Conservation (phyloP, 2,797 vertebrate species). For the Urophycis tenuis region DNA sequence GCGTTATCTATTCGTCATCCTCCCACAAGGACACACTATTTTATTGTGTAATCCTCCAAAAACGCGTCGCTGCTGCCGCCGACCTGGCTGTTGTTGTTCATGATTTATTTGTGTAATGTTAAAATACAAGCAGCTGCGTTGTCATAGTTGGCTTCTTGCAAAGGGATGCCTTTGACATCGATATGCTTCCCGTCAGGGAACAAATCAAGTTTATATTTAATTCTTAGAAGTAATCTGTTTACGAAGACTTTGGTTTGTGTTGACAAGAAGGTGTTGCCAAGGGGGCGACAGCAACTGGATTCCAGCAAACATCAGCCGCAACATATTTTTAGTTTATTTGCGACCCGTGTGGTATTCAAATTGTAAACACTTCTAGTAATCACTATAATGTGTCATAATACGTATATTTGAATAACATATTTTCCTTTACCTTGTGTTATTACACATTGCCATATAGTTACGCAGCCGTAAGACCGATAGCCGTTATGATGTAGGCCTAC, state of each 20-base stretch:
- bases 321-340: background rate
- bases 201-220: background rate
- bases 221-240: background rate
- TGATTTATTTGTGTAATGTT: background rate
- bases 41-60: conserved; percentile 56
- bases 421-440: background rate
- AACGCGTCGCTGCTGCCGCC: conserved; percentile 38
- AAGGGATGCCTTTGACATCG: background rate
- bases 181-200: background rate
- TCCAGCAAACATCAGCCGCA: background rate
- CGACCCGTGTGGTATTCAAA: background rate
- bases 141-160: background rate
- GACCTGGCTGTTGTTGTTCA: conserved; percentile 12
- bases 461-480: too few species aligned
- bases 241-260: background rate
- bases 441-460: background rate
- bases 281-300: background rate
- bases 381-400: background rate
- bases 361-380: background rate
- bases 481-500: too few species aligned
- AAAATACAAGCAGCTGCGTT: background rate
- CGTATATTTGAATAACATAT: background rate
- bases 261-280: background rate
- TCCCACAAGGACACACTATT: conserved; percentile 52
- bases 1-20: conserved; percentile 56